Conservation (phyloP, 2,113 vertebrate genomes). For the Cyanistes caeruleus region DNA sequence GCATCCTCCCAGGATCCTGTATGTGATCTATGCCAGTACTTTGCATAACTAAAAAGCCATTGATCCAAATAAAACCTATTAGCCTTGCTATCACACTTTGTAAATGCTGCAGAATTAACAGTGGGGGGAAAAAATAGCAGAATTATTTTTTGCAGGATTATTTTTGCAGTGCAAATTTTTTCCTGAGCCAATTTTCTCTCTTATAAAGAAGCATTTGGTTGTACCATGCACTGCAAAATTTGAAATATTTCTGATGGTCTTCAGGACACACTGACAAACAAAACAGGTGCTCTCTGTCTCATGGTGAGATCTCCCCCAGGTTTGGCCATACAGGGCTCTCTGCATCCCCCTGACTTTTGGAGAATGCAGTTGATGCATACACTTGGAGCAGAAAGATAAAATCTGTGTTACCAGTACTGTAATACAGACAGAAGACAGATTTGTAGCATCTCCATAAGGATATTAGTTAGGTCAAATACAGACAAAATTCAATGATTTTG, state of each 20-base stretch:
- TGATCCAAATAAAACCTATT: neutral
- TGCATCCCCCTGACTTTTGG: neutral
- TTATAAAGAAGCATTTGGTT: neutral
- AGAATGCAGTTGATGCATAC: neutral
- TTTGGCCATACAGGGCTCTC: neutral
- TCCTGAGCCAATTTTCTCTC: neutral
- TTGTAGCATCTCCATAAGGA: neutral
- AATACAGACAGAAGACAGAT: neutral
- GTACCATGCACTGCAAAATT: neutral
- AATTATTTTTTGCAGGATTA: neutral
- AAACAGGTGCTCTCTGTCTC: neutral
- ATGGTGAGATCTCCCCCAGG: neutral
- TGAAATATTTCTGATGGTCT: neutral
- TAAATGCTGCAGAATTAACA: neutral
- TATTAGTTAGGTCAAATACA: neutral
- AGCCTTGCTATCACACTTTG: neutral
- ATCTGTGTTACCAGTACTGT: neutral
- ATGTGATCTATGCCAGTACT: neutral
- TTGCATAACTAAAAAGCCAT: neutral
- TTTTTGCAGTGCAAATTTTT: neutral
- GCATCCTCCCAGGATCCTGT: neutral
- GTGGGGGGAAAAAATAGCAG: neutral
- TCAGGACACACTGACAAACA: neutral
- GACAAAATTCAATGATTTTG: neutral
- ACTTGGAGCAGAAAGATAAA: neutral